Base-by-base conservation (phyloP, 2,113 vertebrate genomes). In the Isichthys henryi region DNA sequence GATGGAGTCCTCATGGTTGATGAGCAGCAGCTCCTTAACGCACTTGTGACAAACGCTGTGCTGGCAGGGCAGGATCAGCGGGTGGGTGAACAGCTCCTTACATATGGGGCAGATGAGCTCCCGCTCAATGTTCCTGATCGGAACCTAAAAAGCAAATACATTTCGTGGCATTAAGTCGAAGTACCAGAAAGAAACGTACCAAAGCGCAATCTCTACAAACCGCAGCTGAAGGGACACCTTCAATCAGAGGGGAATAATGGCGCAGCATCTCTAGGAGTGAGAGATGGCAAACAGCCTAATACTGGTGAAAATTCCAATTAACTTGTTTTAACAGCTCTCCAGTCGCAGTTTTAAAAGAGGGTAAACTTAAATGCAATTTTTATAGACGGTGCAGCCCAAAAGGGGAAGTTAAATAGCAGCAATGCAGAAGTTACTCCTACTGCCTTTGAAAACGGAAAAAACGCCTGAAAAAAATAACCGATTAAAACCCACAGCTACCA, bases 1-100 rank as follows among this genome's bases (percentile, higher is more conserved):
- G 48, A 96, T 95, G 0, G 97, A 96, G 92, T 99, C 98, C 70
- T 99, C 98, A 31, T 96, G 91, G 53, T 96, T 96, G 50, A 97
- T 94, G 91, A 98, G 93, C n/a, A 98, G 96, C 93, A 98, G 96
- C 92, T 99, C 98, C 91, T 97, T 95, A 52, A 99, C 96, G 89
- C 98, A 99, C 92, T 98, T 98, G 94, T 99, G 98, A 93, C 98
- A 99, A 92, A 99, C 88, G 89, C 96, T 99, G 93, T 99, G 98
- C 93, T 99, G 98, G 92, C 98, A 99, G 31, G 98, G 98, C 88
- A 99, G 96, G 94, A 99, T 98, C 91, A 99, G 91, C 0, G 98
- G 98, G 89, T 99, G 98, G 17, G 97, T 98, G 93, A 99, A 99
- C 88, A 99, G 95, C 88, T 99, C 98, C 93, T 99, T 97, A 93